Base-by-base conservation (phyloP, 2,888 invertebrate species). In the Furcula furcula region DNA sequence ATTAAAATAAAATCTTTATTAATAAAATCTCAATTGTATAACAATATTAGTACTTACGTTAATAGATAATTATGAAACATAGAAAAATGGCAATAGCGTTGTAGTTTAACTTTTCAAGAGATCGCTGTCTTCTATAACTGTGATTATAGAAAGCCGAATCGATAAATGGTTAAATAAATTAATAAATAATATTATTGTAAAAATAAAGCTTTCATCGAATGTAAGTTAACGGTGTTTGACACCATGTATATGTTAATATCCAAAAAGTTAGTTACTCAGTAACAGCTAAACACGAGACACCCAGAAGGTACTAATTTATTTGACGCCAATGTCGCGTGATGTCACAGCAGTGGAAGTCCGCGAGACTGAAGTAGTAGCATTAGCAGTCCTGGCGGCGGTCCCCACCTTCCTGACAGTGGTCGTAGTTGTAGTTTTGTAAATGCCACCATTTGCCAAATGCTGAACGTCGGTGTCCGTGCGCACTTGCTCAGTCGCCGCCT, bases 241-340 rank as follows among this genome's bases (percentile, higher is more conserved):
- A 31, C 23, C 22, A 11, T 25, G 29, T 43, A 45, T 46, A 43
- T 34, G 35, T n/a, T 27, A 30, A 40, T 39, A 46, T 34, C 33
- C 36, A 45, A 41, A 36, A 28, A 37, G 26, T 34, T 39, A 33
- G 50, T 23, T 12, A 33, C 34, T 41, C 35, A n/a, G 33, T 31
- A 31, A 40, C 21, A 31, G 14, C 29, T 28, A 29, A 40, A 32
- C 38, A 31, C 19, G 6, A 36, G 29, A 28, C 30, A 33, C 28
- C 30, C 12, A 25, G 23, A 23, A 23, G 30, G 22, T 26, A 20
- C 15, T 22, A 26, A 48, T 44, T 75, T 75, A 87, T 45, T 88
- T 85, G 16, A 79, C 71, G n/a, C 84, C 86, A 34, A 88, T 55
- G 39, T 87, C 87, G 11, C 87, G 78, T 29, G 86, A 80, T 3